phyloP scores from a whole-genome alignment of 2,113 vertebrate genomes.

The Lampris incognitus region DNA sequence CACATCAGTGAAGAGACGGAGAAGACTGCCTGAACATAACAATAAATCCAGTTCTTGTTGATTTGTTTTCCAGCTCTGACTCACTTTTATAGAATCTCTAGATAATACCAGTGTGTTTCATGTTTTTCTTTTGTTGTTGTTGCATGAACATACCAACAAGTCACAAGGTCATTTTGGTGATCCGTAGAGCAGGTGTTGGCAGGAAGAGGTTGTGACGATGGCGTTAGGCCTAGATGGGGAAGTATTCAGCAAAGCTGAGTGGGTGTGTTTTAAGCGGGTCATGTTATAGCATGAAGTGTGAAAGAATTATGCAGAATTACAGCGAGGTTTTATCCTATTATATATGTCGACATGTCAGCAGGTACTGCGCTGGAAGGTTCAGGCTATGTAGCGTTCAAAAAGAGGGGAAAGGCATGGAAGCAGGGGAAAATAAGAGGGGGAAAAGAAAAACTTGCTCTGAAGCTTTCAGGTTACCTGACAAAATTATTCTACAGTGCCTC shows the following conservation, averaged over 20 bases:
- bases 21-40: background rate
- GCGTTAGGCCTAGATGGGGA: background rate
- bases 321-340: background rate
- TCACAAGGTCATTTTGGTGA: background rate
- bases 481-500: no score
- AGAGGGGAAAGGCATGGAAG: no score
- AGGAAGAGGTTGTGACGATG: no score
- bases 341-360: background rate
- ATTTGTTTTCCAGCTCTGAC: no score
- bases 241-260: background rate
- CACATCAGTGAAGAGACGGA: slow-evolving; percentile 27
- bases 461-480: no score
- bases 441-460: no score
- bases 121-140: background rate
- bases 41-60: no score
- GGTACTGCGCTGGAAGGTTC: background rate
- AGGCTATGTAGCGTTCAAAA: slow-evolving; percentile 2
- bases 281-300: background rate
- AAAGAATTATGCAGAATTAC: slow-evolving; percentile 3
- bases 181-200: no score
- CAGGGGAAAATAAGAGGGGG: no score
- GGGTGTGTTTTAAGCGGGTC: background rate
- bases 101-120: background rate
- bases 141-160: background rate
- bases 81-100: background rate